Conservation (phyloP, 2,888 invertebrate species). For the Eristalis tenax region DNA sequence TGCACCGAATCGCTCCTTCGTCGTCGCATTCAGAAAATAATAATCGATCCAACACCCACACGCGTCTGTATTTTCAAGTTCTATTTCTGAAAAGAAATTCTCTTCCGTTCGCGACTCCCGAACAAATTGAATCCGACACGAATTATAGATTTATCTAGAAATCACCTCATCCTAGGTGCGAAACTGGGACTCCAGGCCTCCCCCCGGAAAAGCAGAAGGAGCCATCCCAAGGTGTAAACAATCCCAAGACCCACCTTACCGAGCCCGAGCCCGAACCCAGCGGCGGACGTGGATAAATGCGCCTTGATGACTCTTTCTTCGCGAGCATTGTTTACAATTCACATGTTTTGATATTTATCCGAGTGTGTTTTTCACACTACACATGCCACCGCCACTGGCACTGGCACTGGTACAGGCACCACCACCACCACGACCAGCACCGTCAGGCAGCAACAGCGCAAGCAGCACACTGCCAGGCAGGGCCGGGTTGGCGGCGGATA, state of each 20-base stretch:
- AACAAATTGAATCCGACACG: not conserved
- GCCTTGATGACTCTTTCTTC: not conserved
- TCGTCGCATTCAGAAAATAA: not conserved
- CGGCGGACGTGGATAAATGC: not conserved
- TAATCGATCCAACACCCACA: not conserved
- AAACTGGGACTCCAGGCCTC: not conserved
- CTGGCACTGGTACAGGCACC: conserved; percentile 6
- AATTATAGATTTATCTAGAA: too few relatives aligned
- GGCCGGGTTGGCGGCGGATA: not conserved
- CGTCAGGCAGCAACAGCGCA: not conserved
- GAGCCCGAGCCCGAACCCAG: not conserved
- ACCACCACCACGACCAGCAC: conserved; percentile 25
- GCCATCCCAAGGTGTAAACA: not conserved
- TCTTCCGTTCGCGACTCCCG: not conserved
- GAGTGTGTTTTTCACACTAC: conserved; percentile 65
- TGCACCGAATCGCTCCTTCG: not conserved
- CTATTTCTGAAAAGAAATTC: not conserved
- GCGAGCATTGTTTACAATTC: conserved; percentile 65
- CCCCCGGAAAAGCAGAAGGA: not conserved
- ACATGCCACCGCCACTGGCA: conserved; percentile 8
- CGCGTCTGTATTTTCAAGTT: not conserved
- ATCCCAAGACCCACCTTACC: conserved; percentile 36
- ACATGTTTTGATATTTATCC: conserved; percentile 63
- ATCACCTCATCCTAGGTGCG: not conserved
- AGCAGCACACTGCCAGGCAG: not conserved